These are phyloP conservation scores for Leucoraja ocellata DNA, from an alignment of 2,797 vertebrate species.

Conservation along the genomic window DNA sequence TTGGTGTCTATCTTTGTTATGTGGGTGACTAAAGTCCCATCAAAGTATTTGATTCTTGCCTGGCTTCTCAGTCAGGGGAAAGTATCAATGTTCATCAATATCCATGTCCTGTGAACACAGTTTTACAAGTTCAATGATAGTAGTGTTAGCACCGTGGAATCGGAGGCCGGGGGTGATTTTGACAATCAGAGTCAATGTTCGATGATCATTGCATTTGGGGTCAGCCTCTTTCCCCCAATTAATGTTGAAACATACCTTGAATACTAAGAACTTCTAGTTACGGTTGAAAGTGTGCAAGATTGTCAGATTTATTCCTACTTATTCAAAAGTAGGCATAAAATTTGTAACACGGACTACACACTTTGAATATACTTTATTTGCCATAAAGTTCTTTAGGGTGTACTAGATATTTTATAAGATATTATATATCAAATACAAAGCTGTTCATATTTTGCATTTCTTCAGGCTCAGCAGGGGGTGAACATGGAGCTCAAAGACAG, in stretches of 20 bases:
- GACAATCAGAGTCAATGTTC: not conserved
- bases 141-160: no score
- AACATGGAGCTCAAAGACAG: not conserved
- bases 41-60: no score
- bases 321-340: not conserved
- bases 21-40: no score
- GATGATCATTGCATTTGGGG: not conserved
- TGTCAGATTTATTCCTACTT: not conserved
- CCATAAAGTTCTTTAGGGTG: no score
- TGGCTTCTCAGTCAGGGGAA: no score
- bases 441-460: not conserved
- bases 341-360: no score
- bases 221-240: no score
- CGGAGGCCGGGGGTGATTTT: not conserved
- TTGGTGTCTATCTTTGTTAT: no score
- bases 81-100: no score
- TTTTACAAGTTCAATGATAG: not conserved
- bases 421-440: no score
- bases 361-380: not conserved
- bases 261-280: not conserved
- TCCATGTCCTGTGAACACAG: no score
- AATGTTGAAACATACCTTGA: not conserved
- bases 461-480: not conserved
- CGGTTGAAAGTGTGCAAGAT: not conserved
- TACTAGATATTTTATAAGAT: not conserved